Conservation (phyloP, 92 coral and sea anemone genomes). For the Actinostola sp. region DNA sequence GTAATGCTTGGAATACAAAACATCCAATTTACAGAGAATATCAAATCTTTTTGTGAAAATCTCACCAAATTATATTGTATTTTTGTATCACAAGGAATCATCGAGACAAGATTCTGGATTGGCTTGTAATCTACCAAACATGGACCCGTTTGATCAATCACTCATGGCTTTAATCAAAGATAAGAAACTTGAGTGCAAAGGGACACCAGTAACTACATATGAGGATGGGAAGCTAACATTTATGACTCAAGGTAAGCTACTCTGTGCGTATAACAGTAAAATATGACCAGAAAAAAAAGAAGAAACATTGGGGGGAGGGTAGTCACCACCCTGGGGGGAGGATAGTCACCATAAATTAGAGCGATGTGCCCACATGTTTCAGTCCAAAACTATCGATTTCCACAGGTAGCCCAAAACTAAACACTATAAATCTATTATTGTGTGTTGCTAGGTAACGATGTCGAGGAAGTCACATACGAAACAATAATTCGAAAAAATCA, state of each 20-base stretch:
- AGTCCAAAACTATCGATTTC: too few species aligned
- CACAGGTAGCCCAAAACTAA: neutral
- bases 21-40: too few species aligned
- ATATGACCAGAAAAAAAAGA: neutral
- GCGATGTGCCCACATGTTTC: too few species aligned
- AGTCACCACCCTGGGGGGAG: too few species aligned
- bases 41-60: too few species aligned
- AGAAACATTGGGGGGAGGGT: neutral
- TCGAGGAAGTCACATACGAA: slow-evolving; percentile 43
- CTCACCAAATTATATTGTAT: too few species aligned
- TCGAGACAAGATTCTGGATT: slow-evolving; percentile 18
- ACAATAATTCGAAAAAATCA: slow-evolving; percentile 34
- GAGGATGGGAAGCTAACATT: slow-evolving; percentile 52
- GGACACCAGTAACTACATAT: slow-evolving; percentile 46
- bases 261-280: too few species aligned
- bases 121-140: slow-evolving; percentile 64
- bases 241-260: slow-evolving; percentile 40
- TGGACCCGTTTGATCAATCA: slow-evolving; percentile 71
- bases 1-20: too few species aligned
- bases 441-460: slow-evolving; percentile 18
- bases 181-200: slow-evolving; percentile 52
- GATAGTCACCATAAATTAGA: too few species aligned
- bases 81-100: neutral
- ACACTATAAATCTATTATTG: neutral
- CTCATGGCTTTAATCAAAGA: slow-evolving; percentile 59